These are phyloP conservation scores for Seriola rivoliana DNA, from an alignment of 2,113 vertebrate species.

Conservation along the genomic window DNA sequence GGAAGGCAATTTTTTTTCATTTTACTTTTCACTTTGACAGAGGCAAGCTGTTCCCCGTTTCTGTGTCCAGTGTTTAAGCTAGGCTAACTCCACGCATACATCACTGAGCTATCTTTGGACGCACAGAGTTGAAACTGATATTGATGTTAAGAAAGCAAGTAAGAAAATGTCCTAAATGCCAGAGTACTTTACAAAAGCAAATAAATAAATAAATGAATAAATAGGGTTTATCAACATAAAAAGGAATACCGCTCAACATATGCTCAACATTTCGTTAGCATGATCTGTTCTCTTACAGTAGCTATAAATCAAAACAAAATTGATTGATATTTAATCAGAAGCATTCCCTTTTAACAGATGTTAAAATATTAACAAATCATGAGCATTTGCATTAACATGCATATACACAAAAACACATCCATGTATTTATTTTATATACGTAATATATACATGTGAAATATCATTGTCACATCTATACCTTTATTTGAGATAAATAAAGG, in stretches of 20 bases:
- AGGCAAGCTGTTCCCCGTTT: neutral
- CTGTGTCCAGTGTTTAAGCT: neutral
- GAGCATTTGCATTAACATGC: conserved; percentile 14
- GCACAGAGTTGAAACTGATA: neutral
- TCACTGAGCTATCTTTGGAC: neutral
- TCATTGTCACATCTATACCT: conserved; percentile 49
- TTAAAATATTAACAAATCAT: neutral
- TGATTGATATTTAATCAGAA: neutral
- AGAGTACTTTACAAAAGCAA: neutral
- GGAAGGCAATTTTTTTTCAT: neutral
- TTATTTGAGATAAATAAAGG: conserved; percentile 60
- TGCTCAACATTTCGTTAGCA: neutral
- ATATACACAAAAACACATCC: conserved; percentile 41
- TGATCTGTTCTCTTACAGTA: neutral
- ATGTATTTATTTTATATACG: conserved; percentile 39
- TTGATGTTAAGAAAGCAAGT: conserved; percentile 19
- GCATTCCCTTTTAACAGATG: conserved; percentile 21
- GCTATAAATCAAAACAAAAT: neutral
- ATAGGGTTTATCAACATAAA: neutral
- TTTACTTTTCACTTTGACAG: neutral
- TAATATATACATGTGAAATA: conserved; percentile 55
- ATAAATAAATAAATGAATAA: neutral
- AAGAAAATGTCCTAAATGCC: neutral
- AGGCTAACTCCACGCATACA: neutral
- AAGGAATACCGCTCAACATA: neutral